Conservation (phyloP, 2,888 invertebrate species). For the Aspidapion aeneum region DNA sequence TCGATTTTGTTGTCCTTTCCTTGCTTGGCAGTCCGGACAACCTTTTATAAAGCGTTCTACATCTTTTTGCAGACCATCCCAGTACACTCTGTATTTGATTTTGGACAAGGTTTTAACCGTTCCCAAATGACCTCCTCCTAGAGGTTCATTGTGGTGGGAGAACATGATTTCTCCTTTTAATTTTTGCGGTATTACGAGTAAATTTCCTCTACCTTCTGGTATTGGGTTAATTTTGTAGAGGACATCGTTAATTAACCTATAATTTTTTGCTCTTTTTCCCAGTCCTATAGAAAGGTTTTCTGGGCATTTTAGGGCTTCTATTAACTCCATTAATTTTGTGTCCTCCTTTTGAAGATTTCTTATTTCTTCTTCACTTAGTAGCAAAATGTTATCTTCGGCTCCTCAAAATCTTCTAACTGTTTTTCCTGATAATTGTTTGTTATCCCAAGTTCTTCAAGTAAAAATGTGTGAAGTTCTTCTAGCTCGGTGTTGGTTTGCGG, state of each 20-base stretch:
- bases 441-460: no score
- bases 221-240: conserved; percentile 22
- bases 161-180: conserved; percentile 26
- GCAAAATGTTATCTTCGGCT: no score
- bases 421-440: no score
- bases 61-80: conserved; percentile 16
- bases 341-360: no score
- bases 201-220: conserved; percentile 12
- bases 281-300: no score
- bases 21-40: conserved; percentile 26
- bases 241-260: conserved; percentile 17
- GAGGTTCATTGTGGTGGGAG: conserved; percentile 23
- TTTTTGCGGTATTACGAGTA: conserved; percentile 26
- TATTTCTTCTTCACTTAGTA: no score
- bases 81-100: conserved; percentile 25
- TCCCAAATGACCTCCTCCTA: conserved; percentile 24
- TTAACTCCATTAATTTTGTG: no score
- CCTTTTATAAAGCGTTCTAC: conserved; percentile 25
- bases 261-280: conserved; percentile 24
- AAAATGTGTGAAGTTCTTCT: conserved; percentile 19
- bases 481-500: conserved; percentile 4
- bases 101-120: conserved; percentile 26
- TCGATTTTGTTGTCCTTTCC: conserved; percentile 22
- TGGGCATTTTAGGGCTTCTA: no score
- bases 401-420: no score